phyloP scores from a whole-genome alignment of 2,113 vertebrate genomes.

The Brachyistius frenatus region DNA sequence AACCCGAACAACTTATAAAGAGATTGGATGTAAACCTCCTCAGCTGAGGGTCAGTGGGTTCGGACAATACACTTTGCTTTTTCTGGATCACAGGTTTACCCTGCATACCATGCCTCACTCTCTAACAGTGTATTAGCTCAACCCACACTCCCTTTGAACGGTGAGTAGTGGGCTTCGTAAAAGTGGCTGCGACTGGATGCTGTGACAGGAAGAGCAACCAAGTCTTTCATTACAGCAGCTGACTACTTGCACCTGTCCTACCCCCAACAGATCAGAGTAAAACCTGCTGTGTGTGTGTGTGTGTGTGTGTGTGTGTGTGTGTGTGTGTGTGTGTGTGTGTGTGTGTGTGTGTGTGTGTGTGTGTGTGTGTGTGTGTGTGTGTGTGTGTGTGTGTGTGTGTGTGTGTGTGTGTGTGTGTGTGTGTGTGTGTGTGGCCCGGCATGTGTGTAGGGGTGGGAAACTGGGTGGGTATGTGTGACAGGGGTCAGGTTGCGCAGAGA shows the following conservation, averaged over 20 bases:
- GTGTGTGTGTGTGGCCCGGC: background rate
- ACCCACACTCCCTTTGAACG: background rate
- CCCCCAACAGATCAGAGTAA: conserved; percentile 20
- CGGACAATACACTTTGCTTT: background rate
- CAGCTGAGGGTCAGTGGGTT: no score
- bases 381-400: conserved; percentile 15
- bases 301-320: background rate
- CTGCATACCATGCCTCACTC: background rate
- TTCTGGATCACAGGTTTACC: background rate
- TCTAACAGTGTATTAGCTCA: background rate
- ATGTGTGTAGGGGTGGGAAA: background rate
- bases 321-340: background rate
- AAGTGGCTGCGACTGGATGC: background rate
- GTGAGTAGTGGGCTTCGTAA: background rate
- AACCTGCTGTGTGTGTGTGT: conserved; percentile 7
- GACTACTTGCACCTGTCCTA: conserved; percentile 53
- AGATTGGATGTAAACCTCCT: no score
- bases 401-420: conserved; percentile 18
- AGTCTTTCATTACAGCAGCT: conserved; percentile 35
- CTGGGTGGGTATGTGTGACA: background rate
- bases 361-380: background rate
- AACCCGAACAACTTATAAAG: no score
- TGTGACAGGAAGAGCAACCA: conserved; percentile 10
- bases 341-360: conserved; percentile 13
- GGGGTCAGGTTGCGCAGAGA: conserved; percentile 69